Conservation (phyloP, 2,888 invertebrate species). For the Oeneis ivallda region DNA sequence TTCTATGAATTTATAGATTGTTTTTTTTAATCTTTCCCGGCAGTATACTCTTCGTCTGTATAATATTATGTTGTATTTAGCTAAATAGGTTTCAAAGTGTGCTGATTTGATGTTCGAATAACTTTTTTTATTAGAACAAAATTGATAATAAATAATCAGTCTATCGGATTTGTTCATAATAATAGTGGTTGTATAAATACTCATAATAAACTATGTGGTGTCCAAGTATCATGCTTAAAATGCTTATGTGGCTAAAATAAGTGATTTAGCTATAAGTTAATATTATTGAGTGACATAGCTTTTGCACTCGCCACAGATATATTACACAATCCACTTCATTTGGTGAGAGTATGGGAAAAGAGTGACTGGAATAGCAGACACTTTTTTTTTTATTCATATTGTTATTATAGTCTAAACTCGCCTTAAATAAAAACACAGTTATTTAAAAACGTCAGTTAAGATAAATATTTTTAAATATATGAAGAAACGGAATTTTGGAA, state of each 20-base stretch:
- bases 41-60: neutral
- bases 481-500: no score
- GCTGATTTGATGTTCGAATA: conserved; percentile 1
- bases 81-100: neutral
- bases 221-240: conserved; percentile 64
- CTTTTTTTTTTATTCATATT: no score
- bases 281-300: conserved; percentile 49
- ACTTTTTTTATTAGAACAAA: neutral
- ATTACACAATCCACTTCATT: neutral
- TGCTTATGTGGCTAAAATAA: conserved; percentile 74
- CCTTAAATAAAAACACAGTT: no score
- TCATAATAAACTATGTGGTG: conserved; percentile 65
- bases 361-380: neutral
- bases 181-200: conserved; percentile 59
- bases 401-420: no score
- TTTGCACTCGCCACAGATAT: conserved; percentile 42
- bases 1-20: conserved; percentile 21
- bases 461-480: no score
- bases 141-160: neutral
- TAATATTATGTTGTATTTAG: neutral
- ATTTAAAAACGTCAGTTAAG: no score
- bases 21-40: neutral
- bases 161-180: conserved; percentile 13
- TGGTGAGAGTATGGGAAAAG: neutral
- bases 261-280: conserved; percentile 62